phyloP scores from a whole-genome alignment of 2,113 vertebrate genomes.

The Danio rerio region GRCz12tu NC_133178.1:34373501-34374000 shows the following conservation, averaged over 20 bases:
- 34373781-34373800: constrained; percentile 83
- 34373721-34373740: constrained; percentile 80
- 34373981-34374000: constrained; percentile 76
- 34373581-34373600: constrained; percentile 68
- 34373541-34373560: constrained; percentile 86
- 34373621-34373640: constrained; percentile 81
- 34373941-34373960: constrained; percentile 84
- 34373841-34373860: constrained; percentile 92
- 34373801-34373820: constrained; percentile 80
- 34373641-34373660: constrained; percentile 85
- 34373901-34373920: constrained; percentile 90
- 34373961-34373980: constrained; percentile 78
- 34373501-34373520: constrained; percentile 86
- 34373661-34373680: constrained; percentile 82
- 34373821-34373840: constrained; percentile 69
- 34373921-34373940: constrained; percentile 79
- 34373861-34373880: constrained; percentile 83
- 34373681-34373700: constrained; percentile 80
- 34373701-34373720: constrained; percentile 82
- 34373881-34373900: constrained; percentile 90
- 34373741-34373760: constrained; percentile 86
- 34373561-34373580: constrained; percentile 83
- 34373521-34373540: constrained; percentile 85
- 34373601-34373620: constrained; percentile 72
- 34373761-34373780: constrained; percentile 85